Base-by-base conservation (phyloP, 2,888 invertebrate genomes). In the Eulithis testata region DNA sequence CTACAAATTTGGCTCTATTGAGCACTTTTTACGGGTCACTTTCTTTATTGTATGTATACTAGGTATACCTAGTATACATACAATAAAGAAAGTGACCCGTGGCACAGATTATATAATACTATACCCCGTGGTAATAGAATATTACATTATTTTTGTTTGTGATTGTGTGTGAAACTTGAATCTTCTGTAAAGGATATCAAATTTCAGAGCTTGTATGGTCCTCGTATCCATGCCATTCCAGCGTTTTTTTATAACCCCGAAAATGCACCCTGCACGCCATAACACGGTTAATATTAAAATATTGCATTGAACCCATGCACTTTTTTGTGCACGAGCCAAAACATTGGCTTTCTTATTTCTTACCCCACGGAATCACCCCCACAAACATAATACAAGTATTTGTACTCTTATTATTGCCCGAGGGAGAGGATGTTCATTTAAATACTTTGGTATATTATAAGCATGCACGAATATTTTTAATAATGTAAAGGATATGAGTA, bases 241-340 rank as follows among this genome's bases (percentile, higher is more conserved):
- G 65, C 73, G 76, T 81, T 75, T 66, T 66, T 77, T 82, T 75
- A 78, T 64, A 74, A 68, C 77, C 76, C 80, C 67, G 73, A 76
- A 78, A 84, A 87, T 87, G 88, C 90, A 89, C 76, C 81, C 75
- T 84, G 84, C 85, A 85, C 88, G 89, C 91, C 81, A 88, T 86
- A 87, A 89, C 83, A 88, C 86, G 85, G 90, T 90, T 91, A 91
- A 92, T 93, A 93, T 91, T 91, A 93, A 93, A 91, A 92, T 93
- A 93, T 93, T 91, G 91, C 89, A 86, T 83, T 75, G 83, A 78
- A 78, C 89, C 88, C 88, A 86, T 88, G 88, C 89, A 90, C 92
- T 93, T 66, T 89, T 92, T 93, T 88, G 83, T 81, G 77, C 75
- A 76, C 75, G 82, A 83, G 82, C 89, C 89, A 91, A 89, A 92